These are phyloP conservation scores for Decapterus maruadsi DNA, from an alignment of 2,797 vertebrate genomes.

Conservation along the genomic window DNA sequence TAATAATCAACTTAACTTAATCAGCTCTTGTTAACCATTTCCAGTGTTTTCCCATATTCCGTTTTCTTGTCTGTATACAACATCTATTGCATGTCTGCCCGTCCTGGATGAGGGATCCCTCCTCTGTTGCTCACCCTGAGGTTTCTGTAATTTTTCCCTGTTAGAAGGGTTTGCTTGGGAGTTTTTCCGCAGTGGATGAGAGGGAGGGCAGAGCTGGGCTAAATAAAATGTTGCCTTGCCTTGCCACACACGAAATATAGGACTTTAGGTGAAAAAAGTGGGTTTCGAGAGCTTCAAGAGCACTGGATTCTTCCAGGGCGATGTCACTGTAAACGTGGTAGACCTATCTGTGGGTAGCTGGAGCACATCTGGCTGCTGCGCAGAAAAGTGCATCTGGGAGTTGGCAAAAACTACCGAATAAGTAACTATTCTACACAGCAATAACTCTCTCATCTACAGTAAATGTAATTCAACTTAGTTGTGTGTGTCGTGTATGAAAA, in stretches of 20 bases:
- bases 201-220: no score
- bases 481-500: background rate
- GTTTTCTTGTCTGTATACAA: no score
- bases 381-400: background rate
- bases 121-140: no score
- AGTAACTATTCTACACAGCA: background rate
- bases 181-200: no score
- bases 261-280: background rate
- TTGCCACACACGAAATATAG: background rate
- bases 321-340: background rate
- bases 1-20: background rate
- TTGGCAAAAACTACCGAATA: background rate
- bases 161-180: no score
- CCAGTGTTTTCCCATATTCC: no score
- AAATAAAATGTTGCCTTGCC: no score
- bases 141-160: no score
- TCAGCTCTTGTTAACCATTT: no score
- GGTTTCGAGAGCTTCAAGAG: background rate
- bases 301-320: background rate
- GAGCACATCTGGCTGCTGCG: background rate
- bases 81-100: no score
- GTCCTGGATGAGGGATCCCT: no score
- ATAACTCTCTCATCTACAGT: background rate
- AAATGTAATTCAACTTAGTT: background rate
- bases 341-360: no score